Conservation (phyloP, 2,113 vertebrate species). For the Ceratotherium simum region DNA sequence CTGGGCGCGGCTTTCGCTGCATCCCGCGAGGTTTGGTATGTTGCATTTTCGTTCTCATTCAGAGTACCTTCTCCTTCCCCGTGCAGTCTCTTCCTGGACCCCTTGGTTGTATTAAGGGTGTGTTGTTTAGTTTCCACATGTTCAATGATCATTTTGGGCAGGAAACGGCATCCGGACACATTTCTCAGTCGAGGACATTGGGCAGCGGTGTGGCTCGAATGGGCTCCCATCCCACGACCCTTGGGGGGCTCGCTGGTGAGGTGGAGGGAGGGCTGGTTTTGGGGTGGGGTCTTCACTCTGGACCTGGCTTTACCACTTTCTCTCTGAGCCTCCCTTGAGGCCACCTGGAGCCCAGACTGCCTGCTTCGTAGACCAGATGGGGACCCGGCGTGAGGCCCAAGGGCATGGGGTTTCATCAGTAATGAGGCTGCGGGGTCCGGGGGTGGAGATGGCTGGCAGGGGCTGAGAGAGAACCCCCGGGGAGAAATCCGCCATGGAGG, state of each 20-base stretch:
- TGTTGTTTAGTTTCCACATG: too few species aligned
- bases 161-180: background rate
- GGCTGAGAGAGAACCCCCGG: background rate
- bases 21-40: background rate
- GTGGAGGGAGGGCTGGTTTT: background rate
- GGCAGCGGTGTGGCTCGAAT: fast-evolving
- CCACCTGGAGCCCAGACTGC: background rate
- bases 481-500: too few species aligned
- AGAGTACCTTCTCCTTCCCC: fast-evolving
- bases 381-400: background rate
- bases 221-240: background rate
- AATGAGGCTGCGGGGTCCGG: background rate
- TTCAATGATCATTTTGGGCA: background rate
- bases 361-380: background rate
- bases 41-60: background rate
- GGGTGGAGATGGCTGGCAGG: background rate
- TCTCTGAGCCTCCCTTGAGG: background rate
- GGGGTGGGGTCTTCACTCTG: background rate
- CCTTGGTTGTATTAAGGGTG: fast-evolving
- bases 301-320: background rate
- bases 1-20: background rate
- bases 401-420: background rate
- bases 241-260: background rate
- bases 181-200: background rate
- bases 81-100: background rate